Percentiles rank a stretch among this genome's conserved stretches.
Evolutionary conservation across 2,113 vertebrate species (phyloP).

Genomic region (Picathartes gymnocephalus): DNA sequence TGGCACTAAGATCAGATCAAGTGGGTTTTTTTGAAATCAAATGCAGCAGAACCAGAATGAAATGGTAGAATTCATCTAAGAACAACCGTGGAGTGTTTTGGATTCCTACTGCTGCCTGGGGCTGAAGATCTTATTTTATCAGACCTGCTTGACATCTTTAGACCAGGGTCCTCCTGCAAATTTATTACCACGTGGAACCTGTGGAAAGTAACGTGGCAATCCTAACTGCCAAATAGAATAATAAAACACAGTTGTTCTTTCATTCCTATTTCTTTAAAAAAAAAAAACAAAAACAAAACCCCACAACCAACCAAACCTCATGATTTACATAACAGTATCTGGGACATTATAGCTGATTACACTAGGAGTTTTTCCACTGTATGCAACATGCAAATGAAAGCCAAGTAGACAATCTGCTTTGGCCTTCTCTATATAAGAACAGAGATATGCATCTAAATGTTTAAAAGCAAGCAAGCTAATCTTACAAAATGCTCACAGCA

Average conservation of each 20-base stretch:
- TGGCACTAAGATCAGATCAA: conserved; percentile 29
- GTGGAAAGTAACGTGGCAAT: neutral
- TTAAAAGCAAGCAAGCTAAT: neutral
- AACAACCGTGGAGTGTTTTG: neutral
- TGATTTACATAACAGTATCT: neutral
- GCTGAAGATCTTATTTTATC: neutral
- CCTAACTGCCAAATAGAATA: neutral
- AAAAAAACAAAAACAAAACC: neutral
- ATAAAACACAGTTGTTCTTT: neutral
- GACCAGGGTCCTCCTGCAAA: neutral
- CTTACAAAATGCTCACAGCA: neutral
- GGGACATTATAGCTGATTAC: neutral
- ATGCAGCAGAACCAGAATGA: neutral
- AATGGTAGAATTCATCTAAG: neutral
- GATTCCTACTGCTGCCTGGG: neutral
- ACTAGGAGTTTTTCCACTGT: neutral
- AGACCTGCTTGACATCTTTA: neutral
- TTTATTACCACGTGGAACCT: neutral
- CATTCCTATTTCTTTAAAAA: neutral
- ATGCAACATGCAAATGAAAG: neutral
- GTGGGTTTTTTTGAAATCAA: neutral
- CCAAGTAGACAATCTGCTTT: neutral
- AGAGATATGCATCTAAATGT: neutral
- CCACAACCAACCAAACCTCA: neutral
- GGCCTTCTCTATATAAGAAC: neutral